phyloP scores from a whole-genome alignment of 2,797 vertebrate genomes.

The Dipus sagitta region DNA sequence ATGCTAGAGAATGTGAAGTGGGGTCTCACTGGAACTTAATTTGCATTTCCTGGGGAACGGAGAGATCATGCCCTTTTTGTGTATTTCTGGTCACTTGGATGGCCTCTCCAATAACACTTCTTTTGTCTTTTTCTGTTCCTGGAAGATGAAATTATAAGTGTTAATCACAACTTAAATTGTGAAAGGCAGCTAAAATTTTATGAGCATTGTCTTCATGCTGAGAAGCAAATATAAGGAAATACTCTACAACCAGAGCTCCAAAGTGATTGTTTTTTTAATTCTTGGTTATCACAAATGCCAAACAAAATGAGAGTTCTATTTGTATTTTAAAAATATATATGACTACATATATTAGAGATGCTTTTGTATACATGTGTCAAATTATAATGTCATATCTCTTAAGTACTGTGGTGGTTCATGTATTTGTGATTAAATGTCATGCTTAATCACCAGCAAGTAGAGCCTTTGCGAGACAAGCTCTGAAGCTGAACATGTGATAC shows the following conservation, averaged over 20 bases:
- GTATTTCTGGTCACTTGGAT: neutral
- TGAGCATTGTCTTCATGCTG: constrained; percentile 59
- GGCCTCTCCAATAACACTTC: neutral
- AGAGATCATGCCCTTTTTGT: neutral
- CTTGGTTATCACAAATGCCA: constrained; percentile 57
- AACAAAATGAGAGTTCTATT: constrained; percentile 54
- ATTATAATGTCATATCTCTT: neutral
- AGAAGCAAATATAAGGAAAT: constrained; percentile 62
- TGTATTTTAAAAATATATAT: constrained; percentile 65
- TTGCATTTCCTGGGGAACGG: neutral
- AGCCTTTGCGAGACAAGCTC: too few relatives aligned
- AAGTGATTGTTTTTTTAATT: constrained; percentile 26
- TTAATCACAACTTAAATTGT: constrained; percentile 68
- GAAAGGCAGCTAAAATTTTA: constrained; percentile 36
- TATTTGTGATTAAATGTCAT: too few relatives aligned
- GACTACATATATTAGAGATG: constrained; percentile 32
- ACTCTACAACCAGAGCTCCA: constrained; percentile 40
- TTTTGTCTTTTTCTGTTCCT: constrained; percentile 7
- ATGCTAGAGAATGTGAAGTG: neutral
- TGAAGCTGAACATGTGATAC: too few relatives aligned
- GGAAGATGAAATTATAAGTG: constrained; percentile 70
- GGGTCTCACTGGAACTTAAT: neutral
- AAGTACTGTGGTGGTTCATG: too few relatives aligned
- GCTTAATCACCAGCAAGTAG: too few relatives aligned
- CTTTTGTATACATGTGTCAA: neutral